Percentiles rank a stretch among this genome's conserved stretches.
phyloP scores from a whole-genome alignment of 2,888 invertebrate species.

The Cantharis nigra region DNA sequence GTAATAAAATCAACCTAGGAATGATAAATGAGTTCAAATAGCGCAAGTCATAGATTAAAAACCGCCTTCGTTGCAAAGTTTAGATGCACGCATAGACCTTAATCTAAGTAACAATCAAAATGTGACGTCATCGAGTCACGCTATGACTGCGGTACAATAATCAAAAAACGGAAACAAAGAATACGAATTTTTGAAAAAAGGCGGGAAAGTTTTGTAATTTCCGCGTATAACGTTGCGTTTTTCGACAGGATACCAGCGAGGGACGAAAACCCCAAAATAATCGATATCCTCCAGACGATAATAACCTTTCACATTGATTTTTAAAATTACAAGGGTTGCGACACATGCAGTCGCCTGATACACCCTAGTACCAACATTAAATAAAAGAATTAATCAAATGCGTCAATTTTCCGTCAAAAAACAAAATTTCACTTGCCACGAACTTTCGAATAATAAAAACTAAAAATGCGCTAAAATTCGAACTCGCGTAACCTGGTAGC shows the following conservation, averaged over 20 bases:
- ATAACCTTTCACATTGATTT: conserved; percentile 53
- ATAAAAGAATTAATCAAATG: neutral
- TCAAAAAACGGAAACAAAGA: neutral
- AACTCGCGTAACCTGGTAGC: neutral
- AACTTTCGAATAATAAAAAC: neutral
- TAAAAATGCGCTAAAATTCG: conserved; percentile 6
- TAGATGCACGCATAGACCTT: conserved; percentile 46
- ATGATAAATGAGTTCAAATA: conserved; percentile 13
- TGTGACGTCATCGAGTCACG: conserved; percentile 51
- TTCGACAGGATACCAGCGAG: neutral
- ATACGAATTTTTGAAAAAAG: neutral
- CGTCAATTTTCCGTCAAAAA: neutral
- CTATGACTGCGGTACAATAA: conserved; percentile 43
- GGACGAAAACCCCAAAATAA: conserved; percentile 19
- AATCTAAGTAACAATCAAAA: conserved; percentile 50
- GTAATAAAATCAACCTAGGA: conserved; percentile 8
- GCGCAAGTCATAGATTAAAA: conserved; percentile 47
- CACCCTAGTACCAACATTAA: conserved; percentile 1
- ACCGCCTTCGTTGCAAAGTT: conserved; percentile 44
- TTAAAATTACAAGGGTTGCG: conserved; percentile 29
- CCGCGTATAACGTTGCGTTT: neutral
- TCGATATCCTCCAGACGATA: conserved; percentile 47
- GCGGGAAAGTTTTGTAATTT: neutral
- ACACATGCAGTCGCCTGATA: neutral
- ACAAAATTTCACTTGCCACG: neutral